Evolutionary conservation across 1,140 invertebrate species (phyloP).

Genomic region (Polypedilum vanderplanki): DNA sequence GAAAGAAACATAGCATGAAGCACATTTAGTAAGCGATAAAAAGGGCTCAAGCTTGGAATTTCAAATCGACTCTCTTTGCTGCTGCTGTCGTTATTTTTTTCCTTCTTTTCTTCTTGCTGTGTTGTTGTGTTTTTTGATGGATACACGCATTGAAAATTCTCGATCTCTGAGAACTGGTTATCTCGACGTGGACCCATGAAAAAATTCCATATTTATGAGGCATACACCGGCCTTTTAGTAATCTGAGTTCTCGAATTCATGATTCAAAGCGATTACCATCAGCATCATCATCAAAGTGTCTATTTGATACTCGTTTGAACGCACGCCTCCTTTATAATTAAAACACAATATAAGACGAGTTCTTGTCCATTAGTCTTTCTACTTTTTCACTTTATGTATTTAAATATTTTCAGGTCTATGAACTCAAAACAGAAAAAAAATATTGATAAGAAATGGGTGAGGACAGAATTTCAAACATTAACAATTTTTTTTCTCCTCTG

Average conservation of each 20-base stretch:
- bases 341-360: background rate
- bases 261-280: conserved; percentile 12
- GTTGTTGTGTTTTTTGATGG: background rate
- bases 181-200: background rate
- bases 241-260: conserved; percentile 17
- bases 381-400: background rate
- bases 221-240: background rate
- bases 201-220: conserved; percentile 1
- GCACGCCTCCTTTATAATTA: conserved; percentile 1
- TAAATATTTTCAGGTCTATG: background rate
- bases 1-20: conserved; percentile 21
- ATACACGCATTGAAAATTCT: conserved; percentile 4
- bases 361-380: conserved; percentile 7
- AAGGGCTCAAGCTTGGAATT: conserved; percentile 23
- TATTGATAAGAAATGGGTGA: no score
- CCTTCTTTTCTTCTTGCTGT: background rate
- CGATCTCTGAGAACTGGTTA: conserved; percentile 3
- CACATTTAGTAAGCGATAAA: conserved; percentile 14
- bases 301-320: background rate
- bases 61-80: conserved; percentile 4
- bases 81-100: background rate
- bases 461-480: no score
- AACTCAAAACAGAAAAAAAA: no score
- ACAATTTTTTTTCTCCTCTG: no score
- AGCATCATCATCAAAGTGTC: conserved; percentile 12